Conservation (phyloP, 2,797 vertebrate genomes). For the Leptatherina wallacei region DNA sequence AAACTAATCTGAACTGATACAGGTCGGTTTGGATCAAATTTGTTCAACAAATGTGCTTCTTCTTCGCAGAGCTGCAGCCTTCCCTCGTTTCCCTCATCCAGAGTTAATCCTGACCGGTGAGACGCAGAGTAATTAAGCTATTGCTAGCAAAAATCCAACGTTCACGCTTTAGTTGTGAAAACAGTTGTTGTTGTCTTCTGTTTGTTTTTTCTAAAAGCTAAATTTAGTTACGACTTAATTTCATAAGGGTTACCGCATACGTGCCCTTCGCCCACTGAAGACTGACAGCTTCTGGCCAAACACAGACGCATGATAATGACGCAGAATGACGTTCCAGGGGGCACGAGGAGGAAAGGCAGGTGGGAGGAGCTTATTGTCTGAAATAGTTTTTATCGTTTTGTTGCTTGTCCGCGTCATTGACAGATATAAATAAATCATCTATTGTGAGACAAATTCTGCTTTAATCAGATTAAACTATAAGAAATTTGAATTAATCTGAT, state of each 20-base stretch:
- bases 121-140: neutral
- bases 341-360: neutral
- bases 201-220: neutral
- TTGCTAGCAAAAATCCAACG: neutral
- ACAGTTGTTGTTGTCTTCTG: neutral
- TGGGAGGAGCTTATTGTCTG: neutral
- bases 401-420: neutral
- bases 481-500: neutral
- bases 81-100: conserved; percentile 4
- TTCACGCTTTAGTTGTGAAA: neutral
- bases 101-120: neutral
- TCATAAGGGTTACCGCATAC: neutral
- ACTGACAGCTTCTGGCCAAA: conserved; percentile 3
- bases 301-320: conserved; percentile 65
- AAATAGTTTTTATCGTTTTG: neutral
- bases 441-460: neutral
- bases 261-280: conserved; percentile 54
- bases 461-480: neutral
- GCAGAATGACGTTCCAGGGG: neutral
- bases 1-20: neutral
- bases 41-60: conserved; percentile 2
- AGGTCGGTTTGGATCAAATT: neutral
- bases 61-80: conserved; percentile 5
- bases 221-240: neutral
- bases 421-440: neutral